Base-by-base conservation (phyloP, 2,888 invertebrate species). In the Amiota minor region DNA sequence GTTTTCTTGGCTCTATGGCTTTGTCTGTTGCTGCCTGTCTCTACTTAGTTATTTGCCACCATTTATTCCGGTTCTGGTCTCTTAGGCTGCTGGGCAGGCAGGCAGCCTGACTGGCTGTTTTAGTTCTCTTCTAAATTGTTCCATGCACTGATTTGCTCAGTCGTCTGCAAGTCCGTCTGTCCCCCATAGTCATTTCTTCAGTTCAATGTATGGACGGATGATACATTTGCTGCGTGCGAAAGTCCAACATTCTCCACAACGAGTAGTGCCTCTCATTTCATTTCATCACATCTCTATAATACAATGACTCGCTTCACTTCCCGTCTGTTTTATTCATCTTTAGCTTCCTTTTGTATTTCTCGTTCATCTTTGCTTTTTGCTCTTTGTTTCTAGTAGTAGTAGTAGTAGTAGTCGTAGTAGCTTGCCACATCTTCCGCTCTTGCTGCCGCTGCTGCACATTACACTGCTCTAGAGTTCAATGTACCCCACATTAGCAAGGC, bases 1-100 rank as follows among this genome's bases (percentile, higher is more conserved):
- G 83, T 75, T 72, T 65, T 45, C 71, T 70, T 53, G 73, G 49
- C 45, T 67, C 47, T 10, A 79, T 79, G 81, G 84, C 85, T 81
- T 11, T 49, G 18, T n/a, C 14, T 12, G 35, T 72, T 72, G 16
- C 55, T 45, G 49, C 64, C 64, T 35, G 35, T 16, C 70, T 12
- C 55, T 49, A 49, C 49, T 14, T 50, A 10, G 10, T 71, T 45
- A 55, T 6, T 12, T 35, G 3, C 18, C 62, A 55, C 59, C 49
- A 20, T 64, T 46, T 64, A 46, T 70, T 35, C 76, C 62, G 62
- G 62, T 62, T 62, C 23, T 45, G 45, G 14, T 35, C 14, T 35
- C n/a, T 12, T 62, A n/a, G 18, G 23, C 45, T 69, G 74, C 23
- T 12, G 49, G 65, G 35, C n/a, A 16, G 18, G 14, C 16, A 11